Evolutionary conservation across 2,888 invertebrate species (phyloP).

Genomic region (Rhamphomyia laevipes): DNA sequence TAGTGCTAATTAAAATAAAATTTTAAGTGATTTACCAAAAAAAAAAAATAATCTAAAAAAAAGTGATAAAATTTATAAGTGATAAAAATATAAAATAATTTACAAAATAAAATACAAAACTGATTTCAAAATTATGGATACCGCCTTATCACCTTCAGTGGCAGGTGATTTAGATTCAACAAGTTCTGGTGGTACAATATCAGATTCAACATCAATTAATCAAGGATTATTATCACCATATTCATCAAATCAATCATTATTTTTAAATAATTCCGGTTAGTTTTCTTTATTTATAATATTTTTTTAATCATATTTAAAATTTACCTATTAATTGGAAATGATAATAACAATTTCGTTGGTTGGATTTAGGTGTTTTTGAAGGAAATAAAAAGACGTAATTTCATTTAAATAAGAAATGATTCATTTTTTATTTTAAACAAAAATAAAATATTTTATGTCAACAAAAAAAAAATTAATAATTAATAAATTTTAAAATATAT

Average conservation of each 20-base stretch:
- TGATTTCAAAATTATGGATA: conserved; percentile 29
- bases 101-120: not conserved
- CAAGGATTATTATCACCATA: conserved; percentile 33
- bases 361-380: no score
- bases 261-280: conserved; percentile 33
- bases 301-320: no score
- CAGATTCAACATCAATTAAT: conserved; percentile 30
- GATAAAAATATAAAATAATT: not conserved
- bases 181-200: conserved; percentile 30
- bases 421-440: no score
- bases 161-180: conserved; percentile 36
- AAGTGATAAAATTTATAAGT: not conserved
- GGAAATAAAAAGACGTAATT: no score
- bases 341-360: no score
- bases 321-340: no score
- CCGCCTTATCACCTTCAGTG: conserved; percentile 28
- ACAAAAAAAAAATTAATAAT: no score
- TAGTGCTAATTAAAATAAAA: not conserved
- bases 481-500: no score
- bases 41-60: not conserved
- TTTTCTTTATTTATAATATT: no score
- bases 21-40: not conserved
- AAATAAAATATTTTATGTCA: no score
- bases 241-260: conserved; percentile 27
- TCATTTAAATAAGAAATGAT: no score